These are phyloP conservation scores for Ciconia maguari DNA, from an alignment of 2,113 vertebrate species.

Conservation along the genomic window DNA sequence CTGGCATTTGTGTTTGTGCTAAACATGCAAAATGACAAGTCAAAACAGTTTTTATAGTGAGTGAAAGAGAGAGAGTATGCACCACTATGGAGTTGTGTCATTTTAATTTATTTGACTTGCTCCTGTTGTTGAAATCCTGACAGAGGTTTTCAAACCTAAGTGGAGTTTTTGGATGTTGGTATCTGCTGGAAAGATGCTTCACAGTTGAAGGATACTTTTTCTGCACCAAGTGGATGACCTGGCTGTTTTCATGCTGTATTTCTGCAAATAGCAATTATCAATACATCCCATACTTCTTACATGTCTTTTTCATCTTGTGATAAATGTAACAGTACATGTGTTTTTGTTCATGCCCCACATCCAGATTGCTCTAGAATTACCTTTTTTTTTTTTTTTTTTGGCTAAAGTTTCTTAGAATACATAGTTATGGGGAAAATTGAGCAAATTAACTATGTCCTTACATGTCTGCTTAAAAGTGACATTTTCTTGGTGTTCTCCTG, in stretches of 20 bases:
- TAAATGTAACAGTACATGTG: neutral
- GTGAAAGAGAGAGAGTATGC: neutral
- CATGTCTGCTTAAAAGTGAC: neutral
- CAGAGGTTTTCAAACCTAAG: neutral
- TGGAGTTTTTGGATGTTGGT: neutral
- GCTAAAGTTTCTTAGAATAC: neutral
- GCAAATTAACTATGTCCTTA: neutral
- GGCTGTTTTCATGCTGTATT: neutral
- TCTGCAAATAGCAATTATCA: neutral
- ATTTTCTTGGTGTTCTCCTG: neutral
- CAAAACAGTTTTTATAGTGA: neutral
- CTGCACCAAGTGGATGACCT: neutral
- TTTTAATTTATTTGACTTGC: neutral
- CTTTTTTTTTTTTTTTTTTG: neutral
- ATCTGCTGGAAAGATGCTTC: neutral
- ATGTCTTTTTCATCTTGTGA: neutral
- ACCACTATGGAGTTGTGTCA: neutral
- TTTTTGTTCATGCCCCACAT: neutral
- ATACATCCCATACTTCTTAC: neutral
- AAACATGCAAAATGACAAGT: neutral
- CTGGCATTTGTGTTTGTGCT: neutral
- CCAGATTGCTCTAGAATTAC: neutral
- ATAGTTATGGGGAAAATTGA: neutral
- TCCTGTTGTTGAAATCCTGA: neutral
- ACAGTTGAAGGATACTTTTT: neutral